These are phyloP conservation scores for Cassiopea xamachana DNA, from an alignment of 30 jellyfish, hydroid and myxozoan genomes.

Conservation along the genomic window DNA sequence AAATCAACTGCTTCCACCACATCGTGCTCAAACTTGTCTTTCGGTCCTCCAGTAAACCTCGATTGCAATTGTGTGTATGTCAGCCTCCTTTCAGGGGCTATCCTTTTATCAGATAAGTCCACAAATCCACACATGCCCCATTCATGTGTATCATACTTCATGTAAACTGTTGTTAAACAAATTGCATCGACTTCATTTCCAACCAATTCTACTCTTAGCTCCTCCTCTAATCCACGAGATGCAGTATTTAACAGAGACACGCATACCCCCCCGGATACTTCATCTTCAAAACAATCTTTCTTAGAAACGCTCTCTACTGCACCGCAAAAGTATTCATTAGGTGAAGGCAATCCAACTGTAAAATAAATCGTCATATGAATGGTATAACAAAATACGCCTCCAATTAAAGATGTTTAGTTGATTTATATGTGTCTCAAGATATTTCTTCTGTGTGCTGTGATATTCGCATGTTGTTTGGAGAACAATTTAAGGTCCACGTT, in stretches of 20 bases:
- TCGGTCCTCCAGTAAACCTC: slow-evolving; percentile 81
- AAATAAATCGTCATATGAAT: neutral
- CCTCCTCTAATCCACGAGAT: slow-evolving; percentile 83
- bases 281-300: slow-evolving; percentile 70
- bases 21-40: slow-evolving; percentile 88
- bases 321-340: slow-evolving; percentile 80
- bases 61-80: slow-evolving; percentile 71
- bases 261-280: slow-evolving; percentile 18
- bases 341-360: slow-evolving; percentile 86
- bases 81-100: slow-evolving; percentile 82
- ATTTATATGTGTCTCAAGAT: too few species aligned
- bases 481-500: too few species aligned
- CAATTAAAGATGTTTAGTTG: too few species aligned
- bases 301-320: slow-evolving; percentile 91
- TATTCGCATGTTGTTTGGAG: too few species aligned
- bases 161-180: slow-evolving; percentile 77
- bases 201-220: slow-evolving; percentile 73
- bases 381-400: too few species aligned
- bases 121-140: slow-evolving; percentile 93
- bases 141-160: slow-evolving; percentile 88
- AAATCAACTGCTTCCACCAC: slow-evolving; percentile 81
- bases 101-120: slow-evolving; percentile 69
- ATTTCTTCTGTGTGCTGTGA: too few species aligned
- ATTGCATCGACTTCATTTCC: slow-evolving; percentile 81
- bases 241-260: slow-evolving; percentile 81